Evolutionary conservation across 2,797 vertebrate genomes (phyloP).

Genomic region (Kryptopterus vitreolus): DNA sequence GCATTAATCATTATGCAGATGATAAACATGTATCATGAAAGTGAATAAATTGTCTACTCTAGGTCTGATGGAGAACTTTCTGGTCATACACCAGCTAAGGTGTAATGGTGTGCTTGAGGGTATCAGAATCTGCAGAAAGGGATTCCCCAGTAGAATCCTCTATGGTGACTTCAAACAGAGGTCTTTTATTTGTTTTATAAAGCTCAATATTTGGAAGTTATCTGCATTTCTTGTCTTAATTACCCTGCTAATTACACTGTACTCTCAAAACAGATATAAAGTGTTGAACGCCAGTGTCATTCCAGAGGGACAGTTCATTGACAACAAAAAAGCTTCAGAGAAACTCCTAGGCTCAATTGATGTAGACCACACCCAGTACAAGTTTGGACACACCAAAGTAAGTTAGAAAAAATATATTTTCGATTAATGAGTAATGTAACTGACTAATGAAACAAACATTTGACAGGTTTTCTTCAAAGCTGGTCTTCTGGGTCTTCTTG

Average conservation of each 20-base stretch:
- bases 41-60: neutral
- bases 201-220: neutral
- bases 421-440: too few relatives aligned
- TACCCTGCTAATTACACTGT: neutral
- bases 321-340: slow-evolving; percentile 89
- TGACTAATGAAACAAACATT: neutral
- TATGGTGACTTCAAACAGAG: slow-evolving; percentile 83
- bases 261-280: slow-evolving; percentile 72
- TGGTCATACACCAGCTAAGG: slow-evolving; percentile 79
- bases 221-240: neutral
- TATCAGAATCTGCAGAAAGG: slow-evolving; percentile 81
- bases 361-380: slow-evolving; percentile 83
- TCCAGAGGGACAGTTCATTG: slow-evolving; percentile 87
- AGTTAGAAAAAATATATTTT: neutral
- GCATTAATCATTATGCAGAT: slow-evolving; percentile 17
- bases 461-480: slow-evolving; percentile 82
- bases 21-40: neutral
- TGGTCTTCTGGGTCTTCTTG: slow-evolving; percentile 77
- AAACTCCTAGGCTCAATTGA: slow-evolving; percentile 83
- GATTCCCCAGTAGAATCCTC: slow-evolving; percentile 80
- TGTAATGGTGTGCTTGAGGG: slow-evolving; percentile 82
- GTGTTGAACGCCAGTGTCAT: slow-evolving; percentile 85
- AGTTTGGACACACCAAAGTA: slow-evolving; percentile 88
- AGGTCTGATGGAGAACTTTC: slow-evolving; percentile 79
- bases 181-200: slow-evolving; percentile 52